Evolutionary conservation across 2,113 vertebrate species (phyloP).

Genomic region (Arizona elegans): DNA sequence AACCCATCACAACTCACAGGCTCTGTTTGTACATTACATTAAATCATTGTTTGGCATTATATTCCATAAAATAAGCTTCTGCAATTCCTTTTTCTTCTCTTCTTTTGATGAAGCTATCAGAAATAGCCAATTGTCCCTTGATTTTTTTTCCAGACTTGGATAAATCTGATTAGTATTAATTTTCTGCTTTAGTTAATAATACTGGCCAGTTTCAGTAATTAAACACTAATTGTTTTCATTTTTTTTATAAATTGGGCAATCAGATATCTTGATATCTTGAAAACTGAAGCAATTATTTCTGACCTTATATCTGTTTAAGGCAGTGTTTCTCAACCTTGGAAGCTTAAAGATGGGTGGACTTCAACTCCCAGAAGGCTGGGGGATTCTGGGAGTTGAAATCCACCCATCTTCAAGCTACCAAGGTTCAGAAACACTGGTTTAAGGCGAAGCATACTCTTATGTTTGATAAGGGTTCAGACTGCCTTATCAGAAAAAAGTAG

Average conservation of each 20-base stretch:
- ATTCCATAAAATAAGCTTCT: neutral
- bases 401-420: too few species aligned
- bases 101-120: neutral
- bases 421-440: too few species aligned
- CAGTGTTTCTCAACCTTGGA: too few species aligned
- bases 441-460: neutral
- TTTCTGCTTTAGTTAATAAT: neutral
- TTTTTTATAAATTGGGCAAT: neutral
- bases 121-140: neutral
- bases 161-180: neutral
- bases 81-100: neutral
- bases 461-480: neutral
- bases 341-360: too few species aligned
- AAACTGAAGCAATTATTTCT: neutral
- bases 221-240: neutral
- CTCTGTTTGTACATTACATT: neutral
- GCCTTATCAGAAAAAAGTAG: neutral
- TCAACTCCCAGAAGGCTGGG: too few species aligned
- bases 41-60: neutral
- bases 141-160: neutral
- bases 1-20: neutral
- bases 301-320: neutral
- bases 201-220: neutral
- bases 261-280: neutral
- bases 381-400: too few species aligned